phyloP scores from a whole-genome alignment of 2,113 vertebrate genomes.

The Microtus ochrogaster region DNA sequence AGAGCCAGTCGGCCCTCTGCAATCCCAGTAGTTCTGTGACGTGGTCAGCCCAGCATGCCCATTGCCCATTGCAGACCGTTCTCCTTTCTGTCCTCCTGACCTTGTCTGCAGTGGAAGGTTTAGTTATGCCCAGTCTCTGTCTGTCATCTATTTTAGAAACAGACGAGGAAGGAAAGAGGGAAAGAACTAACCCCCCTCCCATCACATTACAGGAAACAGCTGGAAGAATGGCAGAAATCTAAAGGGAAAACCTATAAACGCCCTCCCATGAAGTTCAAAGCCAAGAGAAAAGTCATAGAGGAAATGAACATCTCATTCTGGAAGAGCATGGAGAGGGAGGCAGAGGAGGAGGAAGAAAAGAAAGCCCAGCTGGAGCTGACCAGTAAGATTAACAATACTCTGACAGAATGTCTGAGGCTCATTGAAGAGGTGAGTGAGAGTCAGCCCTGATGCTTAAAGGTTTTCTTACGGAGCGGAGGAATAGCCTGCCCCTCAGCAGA shows the following conservation, averaged over 20 bases:
- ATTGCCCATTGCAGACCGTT: background rate
- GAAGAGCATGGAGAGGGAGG: constrained; percentile 85
- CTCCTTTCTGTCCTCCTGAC: background rate
- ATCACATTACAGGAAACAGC: constrained; percentile 87
- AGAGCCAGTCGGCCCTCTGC: background rate
- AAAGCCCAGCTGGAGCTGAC: constrained; percentile 85
- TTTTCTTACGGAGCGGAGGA: background rate
- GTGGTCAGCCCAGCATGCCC: background rate
- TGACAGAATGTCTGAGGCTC: constrained; percentile 90
- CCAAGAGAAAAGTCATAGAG: constrained; percentile 76
- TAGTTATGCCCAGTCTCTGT: background rate
- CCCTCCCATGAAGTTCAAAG: constrained; percentile 89
- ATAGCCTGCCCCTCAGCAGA: background rate
- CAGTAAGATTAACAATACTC: constrained; percentile 84
- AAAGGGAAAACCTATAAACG: constrained; percentile 94
- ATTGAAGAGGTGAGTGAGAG: constrained; percentile 86
- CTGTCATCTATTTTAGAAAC: background rate
- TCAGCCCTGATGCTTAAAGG: background rate
- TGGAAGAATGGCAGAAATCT: constrained; percentile 92
- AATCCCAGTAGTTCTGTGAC: background rate
- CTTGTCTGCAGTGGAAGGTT: background rate
- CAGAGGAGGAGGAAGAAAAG: constrained; percentile 88
- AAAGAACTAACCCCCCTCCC: background rate
- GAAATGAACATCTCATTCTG: constrained; percentile 85
- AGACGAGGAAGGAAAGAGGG: background rate